Evolutionary conservation across 2,113 vertebrate species (phyloP).

Genomic region (Antechinus stuartii): DNA sequence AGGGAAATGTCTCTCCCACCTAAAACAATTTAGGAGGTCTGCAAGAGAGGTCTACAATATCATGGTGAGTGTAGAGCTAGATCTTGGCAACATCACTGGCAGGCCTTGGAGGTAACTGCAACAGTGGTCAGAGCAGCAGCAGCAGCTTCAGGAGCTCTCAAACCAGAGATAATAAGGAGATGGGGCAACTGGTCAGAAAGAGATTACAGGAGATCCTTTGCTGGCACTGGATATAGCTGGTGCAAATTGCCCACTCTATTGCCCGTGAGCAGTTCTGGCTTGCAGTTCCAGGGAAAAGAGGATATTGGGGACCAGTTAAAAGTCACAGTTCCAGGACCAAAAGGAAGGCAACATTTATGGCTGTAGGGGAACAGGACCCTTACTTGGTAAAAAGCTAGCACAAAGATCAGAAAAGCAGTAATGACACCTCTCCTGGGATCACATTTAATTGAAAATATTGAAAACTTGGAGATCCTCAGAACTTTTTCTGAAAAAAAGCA

Average conservation of each 20-base stretch:
- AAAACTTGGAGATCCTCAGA: background rate
- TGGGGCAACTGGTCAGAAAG: no score
- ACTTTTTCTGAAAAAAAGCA: background rate
- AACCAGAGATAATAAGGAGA: background rate
- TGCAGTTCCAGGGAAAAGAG: background rate
- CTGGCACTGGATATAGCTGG: background rate
- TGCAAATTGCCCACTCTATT: background rate
- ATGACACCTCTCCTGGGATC: background rate
- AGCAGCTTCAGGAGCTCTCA: background rate
- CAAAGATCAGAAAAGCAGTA: background rate
- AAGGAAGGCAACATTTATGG: background rate
- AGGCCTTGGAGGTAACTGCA: no score
- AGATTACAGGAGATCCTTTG: background rate
- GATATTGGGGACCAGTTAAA: background rate
- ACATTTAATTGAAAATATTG: background rate
- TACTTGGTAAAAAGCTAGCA: background rate
- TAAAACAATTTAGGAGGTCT: background rate
- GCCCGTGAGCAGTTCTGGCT: background rate
- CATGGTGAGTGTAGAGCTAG: background rate
- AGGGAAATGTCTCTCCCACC: background rate
- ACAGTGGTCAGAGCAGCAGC: no score
- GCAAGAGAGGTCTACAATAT: background rate
- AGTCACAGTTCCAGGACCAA: background rate
- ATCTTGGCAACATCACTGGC: background rate
- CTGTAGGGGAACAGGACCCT: background rate